phyloP scores from a whole-genome alignment of 2,888 invertebrate genomes.

The Hyles lineata region DNA sequence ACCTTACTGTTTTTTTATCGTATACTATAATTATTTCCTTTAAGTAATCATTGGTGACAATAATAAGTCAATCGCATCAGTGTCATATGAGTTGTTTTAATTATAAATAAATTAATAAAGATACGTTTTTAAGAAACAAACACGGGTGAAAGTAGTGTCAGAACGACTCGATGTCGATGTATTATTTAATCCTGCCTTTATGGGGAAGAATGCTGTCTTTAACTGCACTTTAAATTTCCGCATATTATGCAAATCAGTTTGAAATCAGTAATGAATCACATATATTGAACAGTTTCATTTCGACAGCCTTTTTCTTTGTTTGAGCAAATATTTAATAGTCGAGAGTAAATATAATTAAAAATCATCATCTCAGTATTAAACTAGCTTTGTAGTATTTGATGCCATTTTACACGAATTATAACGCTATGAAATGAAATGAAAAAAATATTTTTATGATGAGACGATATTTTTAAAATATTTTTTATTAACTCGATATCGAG shows the following conservation, averaged over 20 bases:
- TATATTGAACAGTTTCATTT: conserved; percentile 12
- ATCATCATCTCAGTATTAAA: conserved; percentile 75
- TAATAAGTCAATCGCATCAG: conserved; percentile 68
- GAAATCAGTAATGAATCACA: neutral
- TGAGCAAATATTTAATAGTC: conserved; percentile 33
- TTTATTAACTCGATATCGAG: conserved; percentile 54
- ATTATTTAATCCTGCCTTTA: conserved; percentile 39
- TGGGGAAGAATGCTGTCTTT: conserved; percentile 27
- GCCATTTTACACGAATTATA: conserved; percentile 67
- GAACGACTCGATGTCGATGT: conserved; percentile 53
- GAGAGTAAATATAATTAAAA: conserved; percentile 45
- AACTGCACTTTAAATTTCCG: conserved; percentile 1
- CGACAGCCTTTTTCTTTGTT: conserved; percentile 39
- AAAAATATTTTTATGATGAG: conserved; percentile 49
- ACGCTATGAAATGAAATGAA: conserved; percentile 44
- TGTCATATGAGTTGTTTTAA: conserved; percentile 66
- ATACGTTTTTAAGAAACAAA: conserved; percentile 46
- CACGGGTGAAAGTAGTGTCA: conserved; percentile 50
- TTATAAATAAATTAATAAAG: conserved; percentile 47
- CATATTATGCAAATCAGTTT: neutral
- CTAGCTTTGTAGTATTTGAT: conserved; percentile 73
- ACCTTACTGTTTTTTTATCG: conserved; percentile 46
- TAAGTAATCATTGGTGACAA: conserved; percentile 57
- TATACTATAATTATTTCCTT: conserved; percentile 34
- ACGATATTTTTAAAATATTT: conserved; percentile 55